Percentiles rank a stretch among this genome's conserved stretches.
Conservation (phyloP, 2,888 invertebrate genomes). For the Tetragonula carbonaria region DNA sequence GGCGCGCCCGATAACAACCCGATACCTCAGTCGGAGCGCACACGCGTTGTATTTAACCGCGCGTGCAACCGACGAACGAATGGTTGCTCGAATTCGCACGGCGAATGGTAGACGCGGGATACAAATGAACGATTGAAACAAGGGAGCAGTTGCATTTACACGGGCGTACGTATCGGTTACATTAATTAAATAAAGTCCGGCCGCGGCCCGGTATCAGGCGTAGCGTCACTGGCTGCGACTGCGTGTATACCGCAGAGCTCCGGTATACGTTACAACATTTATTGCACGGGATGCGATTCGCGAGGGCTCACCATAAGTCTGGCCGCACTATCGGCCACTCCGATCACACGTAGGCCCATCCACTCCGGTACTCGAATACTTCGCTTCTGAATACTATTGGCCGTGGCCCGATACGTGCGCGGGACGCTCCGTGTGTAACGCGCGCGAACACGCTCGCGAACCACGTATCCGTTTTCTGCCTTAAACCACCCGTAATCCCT, state of each 20-base stretch:
- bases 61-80: slow-evolving; percentile 28
- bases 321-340: slow-evolving; percentile 72
- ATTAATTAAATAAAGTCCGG: slow-evolving; percentile 75
- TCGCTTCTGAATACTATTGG: slow-evolving; percentile 66
- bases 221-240: slow-evolving; percentile 33
- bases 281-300: slow-evolving; percentile 68
- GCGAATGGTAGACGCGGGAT: slow-evolving; percentile 23
- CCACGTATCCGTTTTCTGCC: slow-evolving; percentile 44
- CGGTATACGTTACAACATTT: slow-evolving; percentile 62
- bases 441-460: slow-evolving; percentile 22
- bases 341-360: slow-evolving; percentile 77
- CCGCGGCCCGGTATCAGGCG: slow-evolving; percentile 53
- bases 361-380: slow-evolving; percentile 69
- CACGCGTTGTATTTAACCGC: slow-evolving; percentile 35
- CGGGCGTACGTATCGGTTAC: slow-evolving; percentile 71
- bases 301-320: slow-evolving; percentile 73
- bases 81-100: slow-evolving; percentile 54
- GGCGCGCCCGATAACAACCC: slow-evolving; percentile 51
- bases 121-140: slow-evolving; percentile 55
- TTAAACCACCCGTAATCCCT: slow-evolving; percentile 48
- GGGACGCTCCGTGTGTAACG: slow-evolving; percentile 11
- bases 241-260: slow-evolving; percentile 46
- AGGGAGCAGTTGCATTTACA: slow-evolving; percentile 65
- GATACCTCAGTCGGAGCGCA: slow-evolving; percentile 38
- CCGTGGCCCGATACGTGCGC: slow-evolving; percentile 46